Conservation (phyloP, 2,797 vertebrate species). For the Takifugu ocellatus region DNA sequence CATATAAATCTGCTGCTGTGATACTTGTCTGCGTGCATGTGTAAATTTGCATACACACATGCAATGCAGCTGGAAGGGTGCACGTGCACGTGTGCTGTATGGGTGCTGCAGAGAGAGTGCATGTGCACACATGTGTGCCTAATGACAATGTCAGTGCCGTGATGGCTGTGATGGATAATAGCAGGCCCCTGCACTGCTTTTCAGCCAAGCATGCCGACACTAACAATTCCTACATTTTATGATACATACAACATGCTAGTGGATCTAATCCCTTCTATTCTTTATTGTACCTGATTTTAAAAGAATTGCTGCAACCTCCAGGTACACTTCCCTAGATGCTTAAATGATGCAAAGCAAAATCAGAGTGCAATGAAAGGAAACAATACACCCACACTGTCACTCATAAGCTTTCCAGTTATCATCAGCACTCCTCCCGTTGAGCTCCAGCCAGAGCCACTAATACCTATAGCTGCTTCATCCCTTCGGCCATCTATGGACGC, state of each 20-base stretch:
- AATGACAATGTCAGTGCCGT: slow-evolving; percentile 45
- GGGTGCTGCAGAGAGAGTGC: slow-evolving; percentile 34
- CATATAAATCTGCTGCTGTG: slow-evolving; percentile 8
- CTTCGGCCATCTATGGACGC: slow-evolving; percentile 12
- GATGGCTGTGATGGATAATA: slow-evolving; percentile 3
- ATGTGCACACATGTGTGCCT: slow-evolving; percentile 41
- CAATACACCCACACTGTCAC: slow-evolving; percentile 41
- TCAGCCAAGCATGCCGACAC: slow-evolving; percentile 25
- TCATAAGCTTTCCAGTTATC: slow-evolving; percentile 37
- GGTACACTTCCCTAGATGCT: slow-evolving; percentile 29
- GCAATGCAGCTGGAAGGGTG: slow-evolving; percentile 33
- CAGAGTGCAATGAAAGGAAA: slow-evolving; percentile 54
- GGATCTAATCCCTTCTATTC: no score
- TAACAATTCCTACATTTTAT: slow-evolving; percentile 3
- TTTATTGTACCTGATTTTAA: no score
- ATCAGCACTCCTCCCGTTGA: slow-evolving; percentile 39
- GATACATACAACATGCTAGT: no score
- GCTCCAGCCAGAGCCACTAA: slow-evolving; percentile 47
- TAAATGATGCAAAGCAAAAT: slow-evolving; percentile 57
- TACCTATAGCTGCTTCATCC: slow-evolving; percentile 30
- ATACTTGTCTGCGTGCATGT: slow-evolving; percentile 12
- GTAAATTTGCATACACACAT: slow-evolving; percentile 28
- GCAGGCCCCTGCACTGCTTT: slow-evolving; percentile 11
- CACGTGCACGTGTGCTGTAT: slow-evolving; percentile 41
- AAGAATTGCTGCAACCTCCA: no score